phyloP scores from a whole-genome alignment of 1,140 invertebrate genomes.

The Nasonia longicornis region DNA sequence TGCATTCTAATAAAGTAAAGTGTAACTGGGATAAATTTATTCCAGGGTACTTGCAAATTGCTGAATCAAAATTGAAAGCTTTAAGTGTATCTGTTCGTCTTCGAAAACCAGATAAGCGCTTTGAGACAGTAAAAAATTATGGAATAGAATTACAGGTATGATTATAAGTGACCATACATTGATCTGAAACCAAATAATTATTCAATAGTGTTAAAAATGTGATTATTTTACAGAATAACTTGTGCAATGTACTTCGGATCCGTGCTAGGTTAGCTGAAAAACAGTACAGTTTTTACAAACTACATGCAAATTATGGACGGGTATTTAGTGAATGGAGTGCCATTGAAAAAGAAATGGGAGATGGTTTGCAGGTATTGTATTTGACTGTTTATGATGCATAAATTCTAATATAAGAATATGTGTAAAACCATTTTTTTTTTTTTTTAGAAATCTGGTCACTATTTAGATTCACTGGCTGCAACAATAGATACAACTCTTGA shows the following conservation, averaged over 20 bases:
- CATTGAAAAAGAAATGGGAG: constrained; percentile 86
- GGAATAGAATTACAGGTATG: constrained; percentile 79
- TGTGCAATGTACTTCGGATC: constrained; percentile 68
- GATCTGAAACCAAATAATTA: neutral
- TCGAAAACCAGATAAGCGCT: constrained; percentile 80
- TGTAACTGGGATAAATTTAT: neutral
- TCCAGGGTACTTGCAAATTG: constrained; percentile 76
- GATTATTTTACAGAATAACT: constrained; percentile 63
- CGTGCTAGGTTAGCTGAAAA: constrained; percentile 81
- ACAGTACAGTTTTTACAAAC: constrained; percentile 83
- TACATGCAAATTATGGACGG: constrained; percentile 85
- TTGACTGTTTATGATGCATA: constrained; percentile 5
- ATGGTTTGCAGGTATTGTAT: constrained; percentile 76
- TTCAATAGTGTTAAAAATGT: neutral
- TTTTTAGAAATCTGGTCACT: constrained; percentile 74
- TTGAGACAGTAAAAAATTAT: constrained; percentile 83
- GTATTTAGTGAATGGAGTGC: constrained; percentile 90
- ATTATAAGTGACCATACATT: constrained; percentile 6
- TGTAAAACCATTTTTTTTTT: constrained; percentile 36
- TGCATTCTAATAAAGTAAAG: neutral
- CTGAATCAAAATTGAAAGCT: constrained; percentile 82
- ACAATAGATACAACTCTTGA: constrained; percentile 82
- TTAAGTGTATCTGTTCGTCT: constrained; percentile 81
- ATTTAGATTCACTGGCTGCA: constrained; percentile 83
- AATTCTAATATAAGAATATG: neutral